These are phyloP conservation scores for Papilio glaucus DNA, from an alignment of 1,140 invertebrate genomes.

Conservation along the genomic window DNA sequence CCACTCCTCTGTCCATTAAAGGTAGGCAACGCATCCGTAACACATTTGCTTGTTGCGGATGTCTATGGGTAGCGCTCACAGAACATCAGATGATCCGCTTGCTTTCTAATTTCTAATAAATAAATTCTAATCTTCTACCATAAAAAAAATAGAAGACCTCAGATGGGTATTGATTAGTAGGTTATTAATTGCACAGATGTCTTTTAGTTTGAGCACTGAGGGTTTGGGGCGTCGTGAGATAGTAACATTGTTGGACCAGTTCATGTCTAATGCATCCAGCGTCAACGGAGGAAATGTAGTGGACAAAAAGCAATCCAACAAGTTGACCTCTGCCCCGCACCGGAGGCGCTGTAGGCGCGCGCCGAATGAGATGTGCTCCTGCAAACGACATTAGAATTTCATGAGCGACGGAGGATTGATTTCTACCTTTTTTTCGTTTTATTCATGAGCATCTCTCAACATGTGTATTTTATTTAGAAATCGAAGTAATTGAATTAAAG, in stretches of 20 bases:
- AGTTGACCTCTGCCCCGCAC: neutral
- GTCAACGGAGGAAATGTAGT: neutral
- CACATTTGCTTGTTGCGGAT: no score
- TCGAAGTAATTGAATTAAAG: constrained; percentile 4
- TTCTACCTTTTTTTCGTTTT: constrained; percentile 14
- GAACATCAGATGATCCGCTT: no score
- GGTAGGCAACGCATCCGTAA: no score
- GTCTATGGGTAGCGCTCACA: no score
- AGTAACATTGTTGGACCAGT: neutral
- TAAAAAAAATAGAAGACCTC: no score
- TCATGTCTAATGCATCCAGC: neutral
- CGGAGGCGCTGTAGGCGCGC: neutral
- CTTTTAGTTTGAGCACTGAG: no score
- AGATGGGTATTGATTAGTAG: no score
- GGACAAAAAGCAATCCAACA: constrained; percentile 3
- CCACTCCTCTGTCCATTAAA: no score
- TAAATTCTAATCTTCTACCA: no score
- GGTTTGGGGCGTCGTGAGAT: neutral
- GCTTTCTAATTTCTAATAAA: no score
- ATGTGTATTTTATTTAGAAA: constrained; percentile 16
- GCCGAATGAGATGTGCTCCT: constrained; percentile 2
- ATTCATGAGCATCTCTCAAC: constrained; percentile 11
- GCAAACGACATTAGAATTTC: constrained; percentile 1
- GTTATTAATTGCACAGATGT: no score
- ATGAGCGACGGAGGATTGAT: constrained; percentile 12